Evolutionary conservation across 2,888 invertebrate genomes (phyloP).

Genomic region (Drosophila vallismaia): DNA sequence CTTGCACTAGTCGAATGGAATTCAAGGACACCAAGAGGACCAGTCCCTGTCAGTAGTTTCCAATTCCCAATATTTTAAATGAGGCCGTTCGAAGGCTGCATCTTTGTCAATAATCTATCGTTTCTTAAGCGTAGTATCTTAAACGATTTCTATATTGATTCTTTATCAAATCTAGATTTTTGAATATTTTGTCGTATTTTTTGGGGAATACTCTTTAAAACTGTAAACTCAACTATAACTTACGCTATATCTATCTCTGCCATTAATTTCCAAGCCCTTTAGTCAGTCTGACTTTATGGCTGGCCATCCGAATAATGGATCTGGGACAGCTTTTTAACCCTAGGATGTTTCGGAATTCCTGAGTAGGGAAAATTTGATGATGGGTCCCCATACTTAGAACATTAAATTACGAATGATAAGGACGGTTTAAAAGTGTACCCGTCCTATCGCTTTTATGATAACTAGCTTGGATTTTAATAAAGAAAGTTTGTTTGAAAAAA

Average conservation of each 20-base stretch:
- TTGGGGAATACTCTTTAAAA: too few species aligned
- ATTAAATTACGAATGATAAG: background rate
- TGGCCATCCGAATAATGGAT: slow-evolving; percentile 49
- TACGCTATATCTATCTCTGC: too few species aligned
- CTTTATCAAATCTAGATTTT: too few species aligned
- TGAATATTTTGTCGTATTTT: too few species aligned
- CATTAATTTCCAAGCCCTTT: slow-evolving; percentile 6
- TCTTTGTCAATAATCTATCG: too few species aligned
- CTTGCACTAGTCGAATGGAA: slow-evolving; percentile 6
- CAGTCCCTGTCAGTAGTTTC: background rate
- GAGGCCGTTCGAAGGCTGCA: too few species aligned
- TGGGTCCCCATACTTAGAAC: slow-evolving; percentile 5
- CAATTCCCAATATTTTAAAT: too few species aligned
- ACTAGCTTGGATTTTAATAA: slow-evolving; percentile 12
- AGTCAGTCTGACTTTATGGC: slow-evolving; percentile 47
- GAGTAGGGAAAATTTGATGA: slow-evolving; percentile 56
- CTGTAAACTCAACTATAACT: too few species aligned
- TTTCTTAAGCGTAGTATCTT: too few species aligned
- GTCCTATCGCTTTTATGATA: slow-evolving; percentile 11
- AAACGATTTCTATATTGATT: too few species aligned
- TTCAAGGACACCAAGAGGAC: background rate
- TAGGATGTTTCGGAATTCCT: slow-evolving; percentile 35
- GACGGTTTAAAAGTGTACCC: slow-evolving; percentile 22
- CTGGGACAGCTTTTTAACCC: slow-evolving; percentile 17
- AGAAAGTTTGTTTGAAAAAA: background rate